These are phyloP conservation scores for Heliconius ismenius DNA, from an alignment of 2,888 invertebrate species.

Conservation along the genomic window DNA sequence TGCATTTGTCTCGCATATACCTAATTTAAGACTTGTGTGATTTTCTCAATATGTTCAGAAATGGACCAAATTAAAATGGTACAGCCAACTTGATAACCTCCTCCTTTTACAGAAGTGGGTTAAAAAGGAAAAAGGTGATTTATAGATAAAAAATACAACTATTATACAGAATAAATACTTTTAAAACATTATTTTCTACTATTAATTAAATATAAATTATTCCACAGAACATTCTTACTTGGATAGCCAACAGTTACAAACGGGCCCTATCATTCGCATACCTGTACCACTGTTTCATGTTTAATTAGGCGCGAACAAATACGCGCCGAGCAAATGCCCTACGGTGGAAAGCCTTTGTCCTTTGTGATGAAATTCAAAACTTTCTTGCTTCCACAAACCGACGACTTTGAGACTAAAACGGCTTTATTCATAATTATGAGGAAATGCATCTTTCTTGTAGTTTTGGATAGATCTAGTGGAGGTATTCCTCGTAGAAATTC, in stretches of 20 bases:
- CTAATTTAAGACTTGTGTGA: too few relatives aligned
- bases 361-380: slow-evolving; percentile 73
- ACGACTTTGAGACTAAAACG: slow-evolving; percentile 68
- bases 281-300: slow-evolving; percentile 67
- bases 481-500: not conserved
- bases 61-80: too few relatives aligned
- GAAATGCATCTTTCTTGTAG: slow-evolving; percentile 13
- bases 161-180: too few relatives aligned
- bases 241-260: slow-evolving; percentile 49
- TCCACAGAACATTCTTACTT: slow-evolving; percentile 33
- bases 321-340: slow-evolving; percentile 75
- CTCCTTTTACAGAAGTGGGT: too few relatives aligned
- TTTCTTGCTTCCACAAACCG: slow-evolving; percentile 71
- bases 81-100: too few relatives aligned
- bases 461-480: not conserved
- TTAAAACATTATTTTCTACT: not conserved
- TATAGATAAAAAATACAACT: not conserved
- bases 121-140: too few relatives aligned
- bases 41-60: too few relatives aligned
- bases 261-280: slow-evolving; percentile 58
- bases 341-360: slow-evolving; percentile 72
- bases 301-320: slow-evolving; percentile 81
- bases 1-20: too few relatives aligned
- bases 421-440: slow-evolving; percentile 71
- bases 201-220: slow-evolving; percentile 7